Base-by-base conservation (phyloP, 2,888 invertebrate genomes). In the Eupithecia subumbrata region DNA sequence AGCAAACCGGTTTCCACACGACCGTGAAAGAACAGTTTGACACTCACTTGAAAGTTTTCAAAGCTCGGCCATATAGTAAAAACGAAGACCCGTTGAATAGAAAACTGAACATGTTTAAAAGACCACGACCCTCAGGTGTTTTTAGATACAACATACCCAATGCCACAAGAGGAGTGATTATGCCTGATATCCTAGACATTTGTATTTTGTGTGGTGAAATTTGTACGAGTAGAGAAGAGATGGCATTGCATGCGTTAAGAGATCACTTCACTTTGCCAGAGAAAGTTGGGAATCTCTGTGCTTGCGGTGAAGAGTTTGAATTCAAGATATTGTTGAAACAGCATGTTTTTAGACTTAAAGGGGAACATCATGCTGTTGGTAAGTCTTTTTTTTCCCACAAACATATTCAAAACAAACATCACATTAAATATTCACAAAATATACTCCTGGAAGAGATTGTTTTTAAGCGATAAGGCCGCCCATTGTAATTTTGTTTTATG, bases 121-220 rank as follows among this genome's bases (percentile, higher is more conserved):
- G 22, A 25, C 22, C 1, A 22, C 12, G 8, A 7, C 14, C 0
- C 2, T 5, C 16, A 0, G 7, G 5, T 22, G 3, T 25, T 4
- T 68, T 22, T 12, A 43, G 43, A 2, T 83, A 82, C 0, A 81
- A 82, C 1, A 64, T 83, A 12, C 70, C 73, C 0, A 80, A 82
- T 18, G 48, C 83, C 0, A 78, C 86, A 1, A 86, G 82, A 72
- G 91, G 91, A 0, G 22, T 80, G 7, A 18, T 37, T 5, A 14
- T 91, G 0, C 81, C 83, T 0, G 78, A 78, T 1, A 70, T 77
- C 1, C 12, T 91, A 0, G 75, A 76, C 0, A 81, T 92, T 0
- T 92, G 92, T 72, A 69, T 90, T 0, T 3, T 92, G 0, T 92
- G 92, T n/a, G 74, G 89, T 8, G 85, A 88, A 0, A 86, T 92